Evolutionary conservation across 2,113 vertebrate genomes (phyloP).

Genomic region (Clarias gariepinus): DNA sequence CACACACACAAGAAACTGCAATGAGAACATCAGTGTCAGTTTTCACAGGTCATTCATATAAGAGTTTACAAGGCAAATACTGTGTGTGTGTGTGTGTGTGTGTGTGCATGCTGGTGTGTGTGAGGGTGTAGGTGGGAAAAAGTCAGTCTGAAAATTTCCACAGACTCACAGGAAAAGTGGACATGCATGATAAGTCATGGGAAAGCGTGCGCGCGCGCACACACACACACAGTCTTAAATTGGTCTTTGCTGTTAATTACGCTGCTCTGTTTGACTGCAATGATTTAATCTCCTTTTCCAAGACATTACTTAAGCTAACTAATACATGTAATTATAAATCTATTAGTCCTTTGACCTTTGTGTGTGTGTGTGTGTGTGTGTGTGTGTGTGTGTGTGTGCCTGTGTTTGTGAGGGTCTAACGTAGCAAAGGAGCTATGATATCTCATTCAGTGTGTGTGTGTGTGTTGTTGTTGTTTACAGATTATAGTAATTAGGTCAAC

Average conservation of each 20-base stretch:
- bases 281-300: background rate
- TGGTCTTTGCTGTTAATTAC: background rate
- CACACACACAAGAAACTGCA: constrained; percentile 51
- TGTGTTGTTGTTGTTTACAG: background rate
- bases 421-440: too few relatives aligned
- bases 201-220: constrained; percentile 9
- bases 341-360: constrained; percentile 12
- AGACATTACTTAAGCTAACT: background rate
- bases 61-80: constrained; percentile 51
- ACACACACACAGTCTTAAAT: constrained; percentile 7
- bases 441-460: background rate
- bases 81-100: constrained; percentile 19
- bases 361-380: constrained; percentile 16
- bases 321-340: constrained; percentile 15
- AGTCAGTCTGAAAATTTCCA: constrained; percentile 20
- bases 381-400: background rate
- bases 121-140: constrained; percentile 13
- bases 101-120: background rate
- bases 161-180: constrained; percentile 30
- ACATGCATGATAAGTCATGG: constrained; percentile 1
- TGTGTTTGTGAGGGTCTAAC: background rate
- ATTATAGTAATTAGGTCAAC: background rate
- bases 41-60: constrained; percentile 56
- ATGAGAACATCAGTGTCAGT: constrained; percentile 57
- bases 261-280: background rate